A percentile compares a stretch with the other conserved stretches of the same genome.
phyloP scores from a whole-genome alignment of 2,797 vertebrate genomes.

The Coregonus ussuriensis region DNA sequence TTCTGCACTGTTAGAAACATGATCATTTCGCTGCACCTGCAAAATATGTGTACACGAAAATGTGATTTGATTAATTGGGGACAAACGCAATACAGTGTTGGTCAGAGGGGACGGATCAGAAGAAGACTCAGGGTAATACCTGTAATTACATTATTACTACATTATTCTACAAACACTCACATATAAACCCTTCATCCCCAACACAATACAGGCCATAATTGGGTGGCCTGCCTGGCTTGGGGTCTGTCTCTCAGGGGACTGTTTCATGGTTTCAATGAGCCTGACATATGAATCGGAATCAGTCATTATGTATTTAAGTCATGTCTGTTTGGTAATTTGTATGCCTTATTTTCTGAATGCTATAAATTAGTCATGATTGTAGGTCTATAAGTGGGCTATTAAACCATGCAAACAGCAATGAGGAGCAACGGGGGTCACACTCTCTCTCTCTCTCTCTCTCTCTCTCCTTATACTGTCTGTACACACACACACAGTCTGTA shows the following conservation, averaged over 20 bases:
- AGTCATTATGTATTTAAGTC: conserved; percentile 5
- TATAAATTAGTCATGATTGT: conserved; percentile 6
- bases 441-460: neutral
- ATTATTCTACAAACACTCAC: neutral
- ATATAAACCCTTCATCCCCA: neutral
- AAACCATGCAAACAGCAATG: neutral
- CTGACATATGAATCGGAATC: neutral
- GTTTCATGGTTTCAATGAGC: no score
- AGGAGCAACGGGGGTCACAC: neutral
- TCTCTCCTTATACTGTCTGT: no score
- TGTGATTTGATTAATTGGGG: no score
- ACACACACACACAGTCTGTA: no score
- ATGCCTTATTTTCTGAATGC: conserved; percentile 10
- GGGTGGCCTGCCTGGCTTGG: neutral
- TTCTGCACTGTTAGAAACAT: no score
- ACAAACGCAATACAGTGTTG: neutral
- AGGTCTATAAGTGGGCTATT: neutral
- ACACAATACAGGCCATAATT: neutral
- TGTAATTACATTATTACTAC: neutral
- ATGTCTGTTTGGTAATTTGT: conserved; percentile 7
- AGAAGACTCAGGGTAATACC: neutral
- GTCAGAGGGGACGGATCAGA: neutral
- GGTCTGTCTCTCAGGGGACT: neutral
- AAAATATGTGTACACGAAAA: no score
- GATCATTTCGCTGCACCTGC: no score